These are phyloP conservation scores for Grus americana DNA, from an alignment of 2,113 vertebrate genomes.

Conservation along the genomic window DNA sequence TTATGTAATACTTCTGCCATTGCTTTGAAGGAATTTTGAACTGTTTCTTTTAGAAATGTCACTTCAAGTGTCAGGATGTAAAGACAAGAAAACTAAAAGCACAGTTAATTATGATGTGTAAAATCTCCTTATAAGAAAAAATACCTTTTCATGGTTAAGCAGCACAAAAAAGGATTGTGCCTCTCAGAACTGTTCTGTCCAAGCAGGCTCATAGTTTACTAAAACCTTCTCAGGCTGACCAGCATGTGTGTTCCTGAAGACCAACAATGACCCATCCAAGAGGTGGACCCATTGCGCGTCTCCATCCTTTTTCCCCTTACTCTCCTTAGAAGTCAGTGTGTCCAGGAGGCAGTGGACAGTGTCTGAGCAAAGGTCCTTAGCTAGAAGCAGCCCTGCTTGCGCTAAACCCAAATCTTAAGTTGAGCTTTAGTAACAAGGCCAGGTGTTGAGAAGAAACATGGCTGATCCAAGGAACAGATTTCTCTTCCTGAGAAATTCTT, in stretches of 20 bases:
- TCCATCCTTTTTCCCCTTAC: background rate
- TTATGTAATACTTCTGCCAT: background rate
- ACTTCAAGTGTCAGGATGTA: background rate
- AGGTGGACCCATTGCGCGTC: fast-evolving
- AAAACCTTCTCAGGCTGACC: background rate
- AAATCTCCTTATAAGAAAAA: background rate
- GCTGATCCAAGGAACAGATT: background rate
- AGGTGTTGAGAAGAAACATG: background rate
- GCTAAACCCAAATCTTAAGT: background rate
- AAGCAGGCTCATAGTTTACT: background rate
- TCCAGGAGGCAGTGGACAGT: background rate
- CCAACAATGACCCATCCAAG: background rate
- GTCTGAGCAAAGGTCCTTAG: background rate
- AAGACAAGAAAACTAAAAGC: background rate
- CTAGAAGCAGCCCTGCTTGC: background rate
- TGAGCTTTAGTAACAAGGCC: background rate
- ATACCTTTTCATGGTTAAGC: background rate
- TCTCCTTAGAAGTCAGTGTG: background rate
- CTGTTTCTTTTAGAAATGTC: background rate
- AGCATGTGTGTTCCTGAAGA: background rate
- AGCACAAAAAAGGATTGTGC: background rate
- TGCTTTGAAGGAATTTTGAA: background rate
- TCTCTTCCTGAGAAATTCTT: background rate
- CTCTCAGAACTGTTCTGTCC: background rate
- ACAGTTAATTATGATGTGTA: background rate